Percentiles rank a stretch among this genome's conserved stretches.
Evolutionary conservation across 2,113 vertebrate species (phyloP).

Genomic region (Larimichthys polyactis): DNA sequence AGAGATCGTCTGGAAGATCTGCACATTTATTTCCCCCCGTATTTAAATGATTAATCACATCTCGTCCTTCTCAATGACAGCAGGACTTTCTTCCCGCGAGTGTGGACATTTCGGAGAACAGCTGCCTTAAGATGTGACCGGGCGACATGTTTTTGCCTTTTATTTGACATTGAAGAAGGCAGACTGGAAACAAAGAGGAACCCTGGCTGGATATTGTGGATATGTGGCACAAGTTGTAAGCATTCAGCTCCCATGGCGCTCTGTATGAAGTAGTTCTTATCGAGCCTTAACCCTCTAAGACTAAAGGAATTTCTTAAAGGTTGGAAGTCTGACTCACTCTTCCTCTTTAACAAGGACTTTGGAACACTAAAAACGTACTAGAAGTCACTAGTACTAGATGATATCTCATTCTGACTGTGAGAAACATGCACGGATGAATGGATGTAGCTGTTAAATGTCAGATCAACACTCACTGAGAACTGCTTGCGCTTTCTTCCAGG

Average conservation of each 20-base stretch:
- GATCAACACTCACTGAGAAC: slow-evolving; percentile 87
- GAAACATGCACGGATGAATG: neutral
- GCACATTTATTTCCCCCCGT: neutral
- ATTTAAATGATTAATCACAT: neutral
- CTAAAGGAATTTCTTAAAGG: neutral
- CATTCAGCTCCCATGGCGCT: neutral
- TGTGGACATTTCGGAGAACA: neutral
- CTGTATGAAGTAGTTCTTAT: neutral
- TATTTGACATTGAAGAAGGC: neutral
- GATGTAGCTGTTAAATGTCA: slow-evolving; percentile 3
- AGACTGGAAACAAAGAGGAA: neutral
- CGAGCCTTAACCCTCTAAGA: neutral
- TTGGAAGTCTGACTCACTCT: neutral
- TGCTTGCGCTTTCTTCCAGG: slow-evolving; percentile 92
- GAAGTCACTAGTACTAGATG: neutral
- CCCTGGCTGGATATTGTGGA: neutral
- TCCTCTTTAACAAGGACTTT: neutral
- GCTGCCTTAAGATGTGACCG: neutral
- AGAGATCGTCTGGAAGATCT: neutral
- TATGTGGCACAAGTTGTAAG: neutral
- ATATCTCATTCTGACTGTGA: neutral
- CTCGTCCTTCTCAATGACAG: neutral
- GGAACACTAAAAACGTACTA: neutral
- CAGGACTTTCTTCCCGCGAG: neutral
- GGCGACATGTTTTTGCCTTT: neutral